phyloP scores from a whole-genome alignment of 2,888 invertebrate genomes.

The Aleiodes leptofemur region DNA sequence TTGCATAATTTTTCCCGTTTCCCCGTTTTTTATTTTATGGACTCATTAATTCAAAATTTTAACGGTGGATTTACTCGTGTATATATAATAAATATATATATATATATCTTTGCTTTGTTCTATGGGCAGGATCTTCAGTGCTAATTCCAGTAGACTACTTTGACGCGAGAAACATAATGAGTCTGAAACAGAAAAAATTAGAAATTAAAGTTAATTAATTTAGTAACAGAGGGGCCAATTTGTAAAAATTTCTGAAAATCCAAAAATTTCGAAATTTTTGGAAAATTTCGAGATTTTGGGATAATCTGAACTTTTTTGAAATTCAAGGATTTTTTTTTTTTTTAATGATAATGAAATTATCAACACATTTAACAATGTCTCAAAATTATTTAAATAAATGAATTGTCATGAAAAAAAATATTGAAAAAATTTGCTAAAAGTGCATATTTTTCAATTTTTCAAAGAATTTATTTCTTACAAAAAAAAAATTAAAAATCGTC shows the following conservation, averaged over 20 bases:
- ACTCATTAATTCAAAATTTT: conserved; percentile 1
- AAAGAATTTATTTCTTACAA: too few species aligned
- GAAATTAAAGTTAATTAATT: not conserved
- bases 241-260: too few species aligned
- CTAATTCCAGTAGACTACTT: conserved; percentile 77
- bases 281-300: too few species aligned
- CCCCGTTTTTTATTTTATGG: not conserved
- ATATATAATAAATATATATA: conserved; percentile 39
- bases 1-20: not conserved
- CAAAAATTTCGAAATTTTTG: too few species aligned
- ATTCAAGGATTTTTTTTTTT: conserved; percentile 25
- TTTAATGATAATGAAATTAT: not conserved
- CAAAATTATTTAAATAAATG: too few species aligned
- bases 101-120: conserved; percentile 40
- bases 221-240: too few species aligned
- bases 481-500: too few species aligned
- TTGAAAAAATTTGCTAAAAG: too few species aligned
- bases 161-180: conserved; percentile 89
- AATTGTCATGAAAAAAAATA: too few species aligned
- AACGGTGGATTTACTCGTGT: conserved; percentile 29
- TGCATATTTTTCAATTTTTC: too few species aligned
- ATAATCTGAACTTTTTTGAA: not conserved
- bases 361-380: too few species aligned
- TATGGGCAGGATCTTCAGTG: conserved; percentile 53
- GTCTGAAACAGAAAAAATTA: conserved; percentile 78